Conservation (phyloP, 2,888 invertebrate species). For the Napeogenes inachia region DNA sequence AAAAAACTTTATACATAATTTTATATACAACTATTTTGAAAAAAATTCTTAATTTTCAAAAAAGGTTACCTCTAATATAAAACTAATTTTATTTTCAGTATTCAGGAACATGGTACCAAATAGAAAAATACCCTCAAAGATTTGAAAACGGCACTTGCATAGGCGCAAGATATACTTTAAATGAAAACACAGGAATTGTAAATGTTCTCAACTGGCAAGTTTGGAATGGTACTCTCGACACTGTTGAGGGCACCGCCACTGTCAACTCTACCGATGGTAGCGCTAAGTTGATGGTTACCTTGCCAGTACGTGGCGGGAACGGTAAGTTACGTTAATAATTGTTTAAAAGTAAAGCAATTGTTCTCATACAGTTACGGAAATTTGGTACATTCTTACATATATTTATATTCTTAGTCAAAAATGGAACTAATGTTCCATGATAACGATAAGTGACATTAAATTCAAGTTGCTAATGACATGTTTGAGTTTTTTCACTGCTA, state of each 20-base stretch:
- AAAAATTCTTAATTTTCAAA: no score
- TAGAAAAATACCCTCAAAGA: slow-evolving; percentile 53
- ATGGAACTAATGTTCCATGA: no score
- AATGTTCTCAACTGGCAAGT: slow-evolving; percentile 60
- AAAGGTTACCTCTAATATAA: no score
- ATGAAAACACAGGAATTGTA: slow-evolving; percentile 41
- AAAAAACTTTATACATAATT: not conserved
- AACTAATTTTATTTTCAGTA: slow-evolving; percentile 43
- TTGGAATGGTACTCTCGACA: slow-evolving; percentile 43
- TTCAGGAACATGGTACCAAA: slow-evolving; percentile 63
- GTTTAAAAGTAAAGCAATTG: no score
- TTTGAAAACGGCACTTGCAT: slow-evolving; percentile 48
- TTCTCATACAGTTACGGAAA: no score
- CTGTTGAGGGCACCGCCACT: slow-evolving; percentile 49
- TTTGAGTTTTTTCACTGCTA: no score
- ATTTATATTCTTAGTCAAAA: no score
- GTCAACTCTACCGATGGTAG: slow-evolving; percentile 44
- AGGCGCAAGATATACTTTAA: slow-evolving; percentile 47
- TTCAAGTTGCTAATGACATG: no score
- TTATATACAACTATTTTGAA: slow-evolving; percentile 5
- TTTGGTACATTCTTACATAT: no score
- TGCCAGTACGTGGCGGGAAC: slow-evolving; percentile 42
- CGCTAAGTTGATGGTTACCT: slow-evolving; percentile 46
- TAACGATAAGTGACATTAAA: no score
- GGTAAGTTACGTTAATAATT: slow-evolving; percentile 36